Base-by-base conservation (phyloP, 2,797 vertebrate genomes). In the Crypturellus tataupa region DNA sequence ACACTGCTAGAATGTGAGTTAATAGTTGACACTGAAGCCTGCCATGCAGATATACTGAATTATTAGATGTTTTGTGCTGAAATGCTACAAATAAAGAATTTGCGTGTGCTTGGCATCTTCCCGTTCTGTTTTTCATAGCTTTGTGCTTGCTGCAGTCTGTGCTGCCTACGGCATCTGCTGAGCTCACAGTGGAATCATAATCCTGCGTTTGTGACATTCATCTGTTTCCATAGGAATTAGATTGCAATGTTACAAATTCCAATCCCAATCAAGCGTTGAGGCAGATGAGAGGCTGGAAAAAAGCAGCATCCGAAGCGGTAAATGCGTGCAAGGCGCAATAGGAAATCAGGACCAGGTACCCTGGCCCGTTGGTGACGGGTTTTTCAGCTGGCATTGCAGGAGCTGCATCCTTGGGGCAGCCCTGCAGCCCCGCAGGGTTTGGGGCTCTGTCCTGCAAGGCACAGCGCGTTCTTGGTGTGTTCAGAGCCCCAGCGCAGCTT, bases 201-300 rank as follows among this genome's bases (percentile, higher is more conserved):
- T 70, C 81, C 90, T 44, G 92, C 84, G 15, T 92, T 96, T 85
- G 79, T 96, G 93, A 76, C 77, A 31, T 67, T 89, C 79, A 47
- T 62, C 72, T 40, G 29, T 86, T 92, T 84, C 94, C 70, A 2
- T 92, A 91, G 95, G 69, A 76, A 94, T 79, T 72, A 40, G 77
- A 9, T 56, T 56, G 49, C 49, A 20, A n/a, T 58, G 15, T 56
- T n/a, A 21, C 68, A 39, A 62, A 76, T 62, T 90, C 23, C 68
- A 9, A 3, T 51, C 51, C 83, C 58, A 17, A 19, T 93, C 27
- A 83, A 69, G 44, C 42, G 9, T n/a, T 37, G 90, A 49, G 60
- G 65, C 13, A 8, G 31, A 11, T 63, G 31, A 59, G 40, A 49
- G 55, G 7, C 87, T 51, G 69, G 35, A 24, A 56, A 56, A 64